phyloP scores from a whole-genome alignment of 1,140 invertebrate species.

The Drosophila bocki region DNA sequence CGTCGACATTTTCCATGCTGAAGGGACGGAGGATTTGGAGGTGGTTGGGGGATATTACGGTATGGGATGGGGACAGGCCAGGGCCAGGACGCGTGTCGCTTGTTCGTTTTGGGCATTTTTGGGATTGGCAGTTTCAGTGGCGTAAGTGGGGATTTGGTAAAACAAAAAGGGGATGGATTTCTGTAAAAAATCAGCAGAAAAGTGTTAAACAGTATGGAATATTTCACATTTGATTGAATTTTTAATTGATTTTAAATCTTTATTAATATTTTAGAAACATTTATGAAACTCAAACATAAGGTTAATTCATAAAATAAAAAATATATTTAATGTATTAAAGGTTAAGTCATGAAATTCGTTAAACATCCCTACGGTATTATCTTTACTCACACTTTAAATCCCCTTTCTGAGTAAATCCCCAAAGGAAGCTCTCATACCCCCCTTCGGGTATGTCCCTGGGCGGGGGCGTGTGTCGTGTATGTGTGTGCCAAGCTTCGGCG shows the following conservation, averaged over 20 bases:
- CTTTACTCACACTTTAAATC: neutral
- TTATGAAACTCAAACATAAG: neutral
- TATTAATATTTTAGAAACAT: neutral
- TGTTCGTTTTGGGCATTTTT: constrained; percentile 78
- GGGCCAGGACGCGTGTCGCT: constrained; percentile 75
- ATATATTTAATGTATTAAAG: neutral
- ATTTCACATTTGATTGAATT: accelerated
- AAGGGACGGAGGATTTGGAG: constrained; percentile 16
- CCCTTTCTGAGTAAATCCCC: constrained; percentile 1
- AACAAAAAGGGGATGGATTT: neutral
- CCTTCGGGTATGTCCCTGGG: neutral
- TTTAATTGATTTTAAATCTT: neutral
- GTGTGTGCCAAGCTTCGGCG: neutral
- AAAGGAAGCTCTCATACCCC: neutral
- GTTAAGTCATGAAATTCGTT: neutral
- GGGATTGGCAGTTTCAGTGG: constrained; percentile 53
- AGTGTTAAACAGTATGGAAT: neutral
- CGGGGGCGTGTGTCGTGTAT: constrained; percentile 25
- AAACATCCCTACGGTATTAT: neutral
- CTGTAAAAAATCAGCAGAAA: neutral
- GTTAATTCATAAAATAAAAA: too few species aligned
- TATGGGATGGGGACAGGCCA: constrained; percentile 24
- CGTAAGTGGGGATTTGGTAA: constrained; percentile 5
- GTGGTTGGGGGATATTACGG: constrained; percentile 1
- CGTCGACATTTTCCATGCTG: constrained; percentile 75